These are phyloP conservation scores for Drosophila parvula DNA, from an alignment of 1,140 invertebrate genomes.

Conservation along the genomic window DNA sequence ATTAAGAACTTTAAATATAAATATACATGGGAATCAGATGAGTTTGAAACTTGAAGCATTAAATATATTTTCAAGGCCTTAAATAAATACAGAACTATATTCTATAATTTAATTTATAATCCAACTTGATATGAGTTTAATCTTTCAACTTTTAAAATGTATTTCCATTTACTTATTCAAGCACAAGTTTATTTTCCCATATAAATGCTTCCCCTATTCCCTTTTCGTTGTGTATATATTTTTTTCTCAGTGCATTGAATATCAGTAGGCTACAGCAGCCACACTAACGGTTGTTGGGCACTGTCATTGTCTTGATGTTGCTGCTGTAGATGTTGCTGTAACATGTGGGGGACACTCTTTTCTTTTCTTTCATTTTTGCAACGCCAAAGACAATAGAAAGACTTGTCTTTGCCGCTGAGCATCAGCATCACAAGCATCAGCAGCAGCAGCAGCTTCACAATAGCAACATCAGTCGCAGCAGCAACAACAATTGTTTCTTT, in stretches of 20 bases:
- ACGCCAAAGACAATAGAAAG: slow-evolving; percentile 41
- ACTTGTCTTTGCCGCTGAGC: slow-evolving; percentile 39
- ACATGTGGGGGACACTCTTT: slow-evolving; percentile 23
- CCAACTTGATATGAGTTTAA: too few species aligned
- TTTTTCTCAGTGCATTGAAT: slow-evolving; percentile 1
- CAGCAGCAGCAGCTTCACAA: slow-evolving; percentile 26
- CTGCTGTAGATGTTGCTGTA: slow-evolving; percentile 13
- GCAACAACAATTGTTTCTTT: slow-evolving; percentile 54
- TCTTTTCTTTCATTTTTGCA: slow-evolving; percentile 27
- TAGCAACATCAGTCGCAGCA: slow-evolving; percentile 30
- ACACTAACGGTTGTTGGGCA: slow-evolving; percentile 32
- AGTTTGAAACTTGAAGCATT: too few species aligned
- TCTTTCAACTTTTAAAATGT: too few species aligned
- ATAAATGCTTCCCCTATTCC: too few species aligned
- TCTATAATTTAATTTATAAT: too few species aligned
- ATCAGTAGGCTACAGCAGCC: slow-evolving; percentile 44
- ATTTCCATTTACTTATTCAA: too few species aligned
- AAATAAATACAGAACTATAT: not conserved
- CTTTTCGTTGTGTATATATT: not conserved
- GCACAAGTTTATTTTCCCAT: too few species aligned
- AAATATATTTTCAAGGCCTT: not conserved
- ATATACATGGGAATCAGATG: slow-evolving; percentile 1
- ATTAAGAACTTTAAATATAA: not conserved
- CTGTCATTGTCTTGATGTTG: slow-evolving; percentile 23
- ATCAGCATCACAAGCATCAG: slow-evolving; percentile 12